These are phyloP conservation scores for Bombus waltoni DNA, from an alignment of 1,140 invertebrate genomes.

Conservation along the genomic window DNA sequence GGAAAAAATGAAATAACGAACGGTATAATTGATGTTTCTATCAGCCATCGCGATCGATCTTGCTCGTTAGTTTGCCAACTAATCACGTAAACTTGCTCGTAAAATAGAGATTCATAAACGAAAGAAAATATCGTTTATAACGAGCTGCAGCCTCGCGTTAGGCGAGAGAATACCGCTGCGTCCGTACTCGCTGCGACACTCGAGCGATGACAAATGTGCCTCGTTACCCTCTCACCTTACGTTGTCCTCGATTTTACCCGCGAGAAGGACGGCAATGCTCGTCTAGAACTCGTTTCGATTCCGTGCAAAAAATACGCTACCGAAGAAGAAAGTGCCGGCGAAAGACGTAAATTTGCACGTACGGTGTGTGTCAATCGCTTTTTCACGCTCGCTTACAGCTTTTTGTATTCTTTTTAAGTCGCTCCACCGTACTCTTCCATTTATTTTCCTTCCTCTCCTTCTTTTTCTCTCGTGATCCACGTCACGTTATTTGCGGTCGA, in stretches of 20 bases:
- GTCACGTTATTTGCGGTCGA: neutral
- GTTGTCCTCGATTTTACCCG: constrained; percentile 20
- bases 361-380: too few species aligned
- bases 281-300: constrained; percentile 32
- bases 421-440: too few species aligned
- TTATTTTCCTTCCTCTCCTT: too few species aligned
- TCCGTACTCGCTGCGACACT: neutral
- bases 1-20: too few species aligned
- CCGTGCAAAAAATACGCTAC: too few species aligned
- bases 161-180: neutral
- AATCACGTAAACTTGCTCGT: too few species aligned
- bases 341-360: too few species aligned
- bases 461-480: neutral
- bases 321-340: too few species aligned
- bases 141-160: neutral
- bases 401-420: too few species aligned
- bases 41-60: too few species aligned
- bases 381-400: too few species aligned
- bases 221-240: constrained; percentile 23
- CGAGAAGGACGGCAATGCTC: neutral
- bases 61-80: too few species aligned
- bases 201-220: constrained; percentile 33
- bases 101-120: neutral
- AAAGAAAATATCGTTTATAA: neutral
- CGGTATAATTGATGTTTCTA: neutral